Evolutionary conservation across 2,888 invertebrate species (phyloP), one percentile per base, ranked within the genome.

Genomic region (Agonopterix heracliana): DNA sequence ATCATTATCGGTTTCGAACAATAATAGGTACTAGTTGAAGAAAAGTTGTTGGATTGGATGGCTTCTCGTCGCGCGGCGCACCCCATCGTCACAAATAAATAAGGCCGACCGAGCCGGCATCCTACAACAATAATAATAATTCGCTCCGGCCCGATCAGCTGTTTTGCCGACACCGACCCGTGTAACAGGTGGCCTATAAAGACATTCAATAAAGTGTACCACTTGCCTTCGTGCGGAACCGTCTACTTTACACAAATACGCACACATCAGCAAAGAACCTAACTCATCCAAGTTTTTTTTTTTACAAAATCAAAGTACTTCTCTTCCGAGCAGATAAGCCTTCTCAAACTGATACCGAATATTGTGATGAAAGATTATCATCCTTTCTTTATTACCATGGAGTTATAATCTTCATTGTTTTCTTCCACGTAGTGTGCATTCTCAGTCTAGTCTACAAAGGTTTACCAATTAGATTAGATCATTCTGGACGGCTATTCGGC

Each of bases 161-260:
- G 88, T 83, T 85, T 74, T 66, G 75, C 74, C 82, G 78, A 78
- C 84, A 84, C 83, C 80, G 85, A 84, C 81, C 84, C 82, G 78
- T 78, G 83, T 86, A 89, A 89, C 89, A 89, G 89, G 89, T 89
- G 88, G 88, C 80, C 87, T 83, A 85, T 89, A 89, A 89, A 89
- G 88, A 87, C 86, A 86, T 87, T 85, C 86, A 83, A 85, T 89
- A 85, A 88, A 88, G 77, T 85, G 79, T 79, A 80, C 81, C 81
- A 81, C 80, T 86, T 84, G 82, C 83, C 79, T 84, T 81, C 77
- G 80, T 80, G 77, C 76, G 79, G 74, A 78, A 80, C 81, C 74
- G 66, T 82, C 75, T 77, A 78, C 78, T 83, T 82, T 78, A 80
- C 74, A 75, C 76, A 80, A 76, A 76, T 71, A 76, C 66, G 64